Conservation (phyloP, 2,113 vertebrate genomes). For the Solenodon paradoxus region DNA sequence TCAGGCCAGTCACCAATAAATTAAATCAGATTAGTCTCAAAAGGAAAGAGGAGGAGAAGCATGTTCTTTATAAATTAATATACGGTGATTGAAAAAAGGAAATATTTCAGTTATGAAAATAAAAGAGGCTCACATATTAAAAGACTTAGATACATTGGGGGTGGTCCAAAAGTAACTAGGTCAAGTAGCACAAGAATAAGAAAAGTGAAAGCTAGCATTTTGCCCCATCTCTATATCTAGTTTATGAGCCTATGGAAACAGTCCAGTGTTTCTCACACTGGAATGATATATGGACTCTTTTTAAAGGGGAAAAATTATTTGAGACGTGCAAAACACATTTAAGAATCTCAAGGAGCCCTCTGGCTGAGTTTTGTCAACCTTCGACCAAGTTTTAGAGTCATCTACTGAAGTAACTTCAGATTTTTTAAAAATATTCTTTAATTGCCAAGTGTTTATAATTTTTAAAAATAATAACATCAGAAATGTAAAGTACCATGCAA, state of each 20-base stretch:
- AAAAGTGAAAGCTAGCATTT: conserved; percentile 36
- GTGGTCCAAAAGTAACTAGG: conserved; percentile 26
- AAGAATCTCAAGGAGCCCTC: not conserved
- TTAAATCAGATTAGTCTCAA: conserved; percentile 20
- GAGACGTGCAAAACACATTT: not conserved
- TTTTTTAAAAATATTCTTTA: conserved; percentile 40
- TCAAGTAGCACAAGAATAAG: not conserved
- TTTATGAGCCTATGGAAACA: conserved; percentile 18
- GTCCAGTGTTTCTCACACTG: not conserved
- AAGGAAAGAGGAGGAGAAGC: not conserved
- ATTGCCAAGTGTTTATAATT: not conserved
- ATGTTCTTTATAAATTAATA: conserved; percentile 21
- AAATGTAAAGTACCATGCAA: not conserved
- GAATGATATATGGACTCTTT: not conserved
- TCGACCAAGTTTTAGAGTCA: not conserved
- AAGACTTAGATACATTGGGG: not conserved
- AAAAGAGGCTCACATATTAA: conserved; percentile 11
- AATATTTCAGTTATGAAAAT: conserved; percentile 37
- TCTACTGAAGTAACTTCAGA: not conserved
- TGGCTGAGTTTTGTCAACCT: not conserved
- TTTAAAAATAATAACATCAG: not conserved
- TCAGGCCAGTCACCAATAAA: not conserved
- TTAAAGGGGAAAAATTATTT: not conserved
- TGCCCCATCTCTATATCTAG: not conserved
- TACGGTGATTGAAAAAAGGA: not conserved